Base-by-base conservation (phyloP, 2,797 vertebrate species). In the Miichthys miiuy region DNA sequence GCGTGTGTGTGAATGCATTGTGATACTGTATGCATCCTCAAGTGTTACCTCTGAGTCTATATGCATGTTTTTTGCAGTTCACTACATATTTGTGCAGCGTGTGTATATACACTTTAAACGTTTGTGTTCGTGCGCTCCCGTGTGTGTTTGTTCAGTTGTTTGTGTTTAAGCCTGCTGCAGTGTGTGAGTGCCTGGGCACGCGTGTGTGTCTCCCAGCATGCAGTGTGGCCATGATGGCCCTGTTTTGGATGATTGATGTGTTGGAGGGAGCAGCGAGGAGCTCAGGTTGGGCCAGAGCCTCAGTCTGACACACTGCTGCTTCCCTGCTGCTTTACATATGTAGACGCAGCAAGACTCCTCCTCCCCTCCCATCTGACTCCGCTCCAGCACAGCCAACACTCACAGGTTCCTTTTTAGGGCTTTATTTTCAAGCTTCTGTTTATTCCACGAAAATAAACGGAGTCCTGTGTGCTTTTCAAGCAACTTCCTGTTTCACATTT, bases 241-340 rank as follows among this genome's bases (percentile, higher is more conserved):
- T 94, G 93, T 92, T 92, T 93, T 91, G 92, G 93, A 93, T 95
- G 94, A 96, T 93, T 95, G 94, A 96, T 96, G 94, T 86, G 88
- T 89, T 90, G 85, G 90, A 91, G 87, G 81, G 81, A 93, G 91
- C 88, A 90, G 86, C 86, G 82, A 91, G 93, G 88, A 89, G 91
- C 91, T 91, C 91, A 90, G 93, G 93, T 94, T 94, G 91, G 92
- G 93, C 93, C 93, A 91, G 87, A 84, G 84, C 92, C 89, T 90
- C 88, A 88, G 93, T 93, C 92, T 92, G 91, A 92, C 93, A 93
- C 91, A 61, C 91, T 93, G 91, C 91, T 88, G 90, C 91, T 88
- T 92, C 88, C 95, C 94, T 82, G 94, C 92, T 93, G 95, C 90
- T 94, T 95, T 95, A 96, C 95, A 96, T 95, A 95, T 96, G 95